Percentiles rank a stretch among this genome's conserved stretches.
Conservation (phyloP, 2,888 invertebrate species). For the Pseudoips prasinana region DNA sequence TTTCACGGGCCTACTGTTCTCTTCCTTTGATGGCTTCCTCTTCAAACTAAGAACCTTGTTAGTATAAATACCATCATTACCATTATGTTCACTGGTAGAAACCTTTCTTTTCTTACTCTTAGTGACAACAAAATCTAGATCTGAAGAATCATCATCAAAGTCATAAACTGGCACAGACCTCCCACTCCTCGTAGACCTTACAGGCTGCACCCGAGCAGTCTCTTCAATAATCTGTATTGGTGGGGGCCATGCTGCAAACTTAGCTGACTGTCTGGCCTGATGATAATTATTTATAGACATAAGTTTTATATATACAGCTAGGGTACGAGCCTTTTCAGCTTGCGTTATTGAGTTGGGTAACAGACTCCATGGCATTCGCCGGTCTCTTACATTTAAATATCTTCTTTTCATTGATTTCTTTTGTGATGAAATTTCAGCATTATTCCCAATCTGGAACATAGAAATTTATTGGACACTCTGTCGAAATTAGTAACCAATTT, state of each 20-base stretch:
- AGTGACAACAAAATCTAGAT: constrained; percentile 63
- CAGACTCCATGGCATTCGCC: constrained; percentile 74
- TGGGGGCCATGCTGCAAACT: constrained; percentile 66
- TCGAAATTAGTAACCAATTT: too few species aligned
- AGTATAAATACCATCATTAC: constrained; percentile 47
- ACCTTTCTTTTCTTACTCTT: constrained; percentile 68
- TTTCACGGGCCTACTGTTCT: constrained; percentile 52
- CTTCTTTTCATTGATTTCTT: constrained; percentile 61
- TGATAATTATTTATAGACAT: constrained; percentile 70
- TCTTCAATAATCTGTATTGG: constrained; percentile 71
- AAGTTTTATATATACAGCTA: constrained; percentile 70
- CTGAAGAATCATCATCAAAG: constrained; percentile 72
- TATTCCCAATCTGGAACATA: constrained; percentile 41
- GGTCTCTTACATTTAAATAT: constrained; percentile 65
- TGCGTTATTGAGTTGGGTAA: constrained; percentile 57
- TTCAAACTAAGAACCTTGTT: constrained; percentile 66
- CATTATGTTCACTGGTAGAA: constrained; percentile 53
- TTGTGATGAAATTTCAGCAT: constrained; percentile 19
- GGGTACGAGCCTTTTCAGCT: constrained; percentile 64
- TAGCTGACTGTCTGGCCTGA: constrained; percentile 61
- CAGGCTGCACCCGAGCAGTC: constrained; percentile 57
- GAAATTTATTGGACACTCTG: neutral
- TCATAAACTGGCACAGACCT: constrained; percentile 68
- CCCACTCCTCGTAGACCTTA: constrained; percentile 70
- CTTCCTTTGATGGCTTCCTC: constrained; percentile 65